These are phyloP conservation scores for Paramisgurnus dabryanus DNA, from an alignment of 2,113 vertebrate genomes.

Conservation along the genomic window DNA sequence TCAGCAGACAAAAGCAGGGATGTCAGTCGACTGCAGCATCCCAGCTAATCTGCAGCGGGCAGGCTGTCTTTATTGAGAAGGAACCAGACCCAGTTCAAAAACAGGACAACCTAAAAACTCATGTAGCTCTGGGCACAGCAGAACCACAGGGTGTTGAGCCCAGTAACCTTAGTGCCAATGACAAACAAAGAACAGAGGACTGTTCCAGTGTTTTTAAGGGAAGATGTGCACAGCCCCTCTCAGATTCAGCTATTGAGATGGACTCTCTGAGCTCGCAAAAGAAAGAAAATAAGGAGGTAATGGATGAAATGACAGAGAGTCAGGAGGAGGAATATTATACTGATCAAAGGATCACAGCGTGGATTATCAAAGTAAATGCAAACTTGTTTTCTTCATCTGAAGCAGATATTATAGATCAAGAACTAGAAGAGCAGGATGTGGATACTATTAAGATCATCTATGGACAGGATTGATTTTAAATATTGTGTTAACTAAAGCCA, in stretches of 20 bases:
- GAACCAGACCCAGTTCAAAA: not conserved
- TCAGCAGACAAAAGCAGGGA: conserved; percentile 43
- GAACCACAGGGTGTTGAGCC: conserved; percentile 38
- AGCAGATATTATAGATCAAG: conserved; percentile 34
- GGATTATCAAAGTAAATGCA: conserved; percentile 72
- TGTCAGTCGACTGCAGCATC: conserved; percentile 20
- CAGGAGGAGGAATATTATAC: conserved; percentile 68
- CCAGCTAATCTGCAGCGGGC: conserved; percentile 30
- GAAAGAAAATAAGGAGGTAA: not conserved
- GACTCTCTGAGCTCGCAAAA: conserved; percentile 54
- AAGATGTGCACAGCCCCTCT: conserved; percentile 47
- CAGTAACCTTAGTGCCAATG: conserved; percentile 35
- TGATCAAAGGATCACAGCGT: conserved; percentile 69
- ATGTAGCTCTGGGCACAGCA: conserved; percentile 23
- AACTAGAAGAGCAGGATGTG: conserved; percentile 66
- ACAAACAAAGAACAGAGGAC: conserved; percentile 45
- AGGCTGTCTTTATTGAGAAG: conserved; percentile 24
- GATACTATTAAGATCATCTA: conserved; percentile 72
- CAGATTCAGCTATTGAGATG: conserved; percentile 63
- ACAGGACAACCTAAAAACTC: not conserved
- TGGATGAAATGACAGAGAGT: not conserved
- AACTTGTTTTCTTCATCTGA: conserved; percentile 66
- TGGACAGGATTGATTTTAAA: conserved; percentile 58
- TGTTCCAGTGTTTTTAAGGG: conserved; percentile 28
- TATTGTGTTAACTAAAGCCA: not conserved